Conservation (phyloP, 2,113 vertebrate genomes). For the Clinocottus analis region DNA sequence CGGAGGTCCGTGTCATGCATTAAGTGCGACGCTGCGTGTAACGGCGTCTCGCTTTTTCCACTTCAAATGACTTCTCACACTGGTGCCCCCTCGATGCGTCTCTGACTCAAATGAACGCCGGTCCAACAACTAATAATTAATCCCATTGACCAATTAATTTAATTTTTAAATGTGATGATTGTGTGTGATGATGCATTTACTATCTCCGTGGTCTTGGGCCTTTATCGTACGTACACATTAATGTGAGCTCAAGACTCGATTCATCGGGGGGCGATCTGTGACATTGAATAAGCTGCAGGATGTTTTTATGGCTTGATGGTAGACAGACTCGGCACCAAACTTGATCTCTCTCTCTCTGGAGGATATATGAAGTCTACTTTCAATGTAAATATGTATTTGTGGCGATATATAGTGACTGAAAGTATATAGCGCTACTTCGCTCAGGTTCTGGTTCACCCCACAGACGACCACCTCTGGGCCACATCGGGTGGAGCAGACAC, state of each 20-base stretch:
- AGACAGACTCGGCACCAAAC: conserved; percentile 11
- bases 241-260: conserved; percentile 24
- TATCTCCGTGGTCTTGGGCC: conserved; percentile 42
- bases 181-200: conserved; percentile 45
- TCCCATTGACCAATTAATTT: conserved; percentile 64
- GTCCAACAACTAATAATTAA: conserved; percentile 52
- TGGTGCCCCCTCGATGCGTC: conserved; percentile 66
- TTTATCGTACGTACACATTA: conserved; percentile 38
- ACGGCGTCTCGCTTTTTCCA: conserved; percentile 41
- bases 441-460: conserved; percentile 60
- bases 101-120: conserved; percentile 41
- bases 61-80: conserved; percentile 25
- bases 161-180: conserved; percentile 62
- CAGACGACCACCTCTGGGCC: conserved; percentile 51
- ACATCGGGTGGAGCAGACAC: conserved; percentile 46
- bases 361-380: conserved; percentile 45
- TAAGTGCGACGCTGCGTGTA: conserved; percentile 18
- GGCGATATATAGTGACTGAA: conserved; percentile 51
- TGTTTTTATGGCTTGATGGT: conserved; percentile 32
- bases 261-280: neutral
- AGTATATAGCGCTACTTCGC: conserved; percentile 56
- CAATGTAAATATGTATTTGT: conserved; percentile 72
- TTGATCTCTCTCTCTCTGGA: conserved; percentile 21
- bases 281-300: conserved; percentile 34
- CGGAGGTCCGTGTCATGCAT: neutral